Evolutionary conservation across 2,888 invertebrate species (phyloP).

Genomic region (Pollenia griseotomentosa): DNA sequence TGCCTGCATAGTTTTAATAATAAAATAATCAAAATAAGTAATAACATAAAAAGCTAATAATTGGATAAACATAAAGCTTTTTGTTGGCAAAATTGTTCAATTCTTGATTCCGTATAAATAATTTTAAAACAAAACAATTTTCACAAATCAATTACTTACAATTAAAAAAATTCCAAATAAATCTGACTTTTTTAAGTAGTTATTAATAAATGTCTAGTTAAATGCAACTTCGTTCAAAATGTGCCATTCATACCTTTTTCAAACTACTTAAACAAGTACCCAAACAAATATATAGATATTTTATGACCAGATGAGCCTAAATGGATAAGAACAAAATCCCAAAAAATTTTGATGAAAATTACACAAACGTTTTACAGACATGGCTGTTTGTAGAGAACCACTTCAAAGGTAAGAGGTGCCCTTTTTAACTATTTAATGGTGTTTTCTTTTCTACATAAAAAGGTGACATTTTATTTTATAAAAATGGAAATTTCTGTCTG

Average conservation of each 20-base stretch:
- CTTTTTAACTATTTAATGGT: conserved; percentile 12
- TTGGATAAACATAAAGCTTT: too few relatives aligned
- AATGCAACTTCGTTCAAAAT: background rate
- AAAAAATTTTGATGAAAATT: conserved; percentile 27
- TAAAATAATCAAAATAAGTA: too few relatives aligned
- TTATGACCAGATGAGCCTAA: background rate
- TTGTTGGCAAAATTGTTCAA: too few relatives aligned
- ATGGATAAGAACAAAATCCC: background rate
- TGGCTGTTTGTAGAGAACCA: background rate
- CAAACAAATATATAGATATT: background rate
- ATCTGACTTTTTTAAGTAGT: conserved; percentile 76
- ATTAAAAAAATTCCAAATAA: conserved; percentile 77
- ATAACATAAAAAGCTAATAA: too few relatives aligned
- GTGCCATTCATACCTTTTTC: background rate
- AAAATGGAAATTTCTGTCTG: too few relatives aligned
- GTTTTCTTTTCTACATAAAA: too few relatives aligned
- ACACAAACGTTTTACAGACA: background rate
- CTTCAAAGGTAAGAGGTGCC: background rate
- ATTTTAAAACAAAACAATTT: too few relatives aligned
- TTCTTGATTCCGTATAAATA: too few relatives aligned
- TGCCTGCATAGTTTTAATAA: too few relatives aligned
- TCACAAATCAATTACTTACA: too few relatives aligned
- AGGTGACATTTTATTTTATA: too few relatives aligned
- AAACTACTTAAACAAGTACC: background rate
- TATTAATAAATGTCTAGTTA: conserved; percentile 75